phyloP scores from a whole-genome alignment of 2,888 invertebrate species.

The Drosophila pegasa region DNA sequence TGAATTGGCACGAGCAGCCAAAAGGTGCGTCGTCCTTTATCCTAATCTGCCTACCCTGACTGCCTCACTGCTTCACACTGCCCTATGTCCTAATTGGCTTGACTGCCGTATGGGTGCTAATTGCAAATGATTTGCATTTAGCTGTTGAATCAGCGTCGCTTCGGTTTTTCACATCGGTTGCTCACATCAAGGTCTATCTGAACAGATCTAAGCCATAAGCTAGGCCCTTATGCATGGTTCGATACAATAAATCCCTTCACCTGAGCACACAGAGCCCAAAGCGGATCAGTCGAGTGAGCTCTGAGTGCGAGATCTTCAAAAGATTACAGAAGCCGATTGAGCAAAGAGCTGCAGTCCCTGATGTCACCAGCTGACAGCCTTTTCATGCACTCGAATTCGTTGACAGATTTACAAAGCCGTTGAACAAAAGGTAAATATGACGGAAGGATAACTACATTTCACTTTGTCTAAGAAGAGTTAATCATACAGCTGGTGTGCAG shows the following conservation, averaged over 20 bases:
- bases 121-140: constrained; percentile 62
- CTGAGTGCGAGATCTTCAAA: constrained; percentile 16
- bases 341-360: constrained; percentile 7
- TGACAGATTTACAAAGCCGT: background rate
- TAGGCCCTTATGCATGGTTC: background rate
- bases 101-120: constrained; percentile 47
- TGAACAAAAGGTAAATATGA: background rate
- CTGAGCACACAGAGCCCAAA: background rate
- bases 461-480: constrained; percentile 14
- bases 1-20: constrained; percentile 27
- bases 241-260: background rate
- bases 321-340: constrained; percentile 31
- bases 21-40: constrained; percentile 30
- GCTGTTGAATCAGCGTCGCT: constrained; percentile 43
- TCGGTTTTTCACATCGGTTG: constrained; percentile 18
- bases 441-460: background rate
- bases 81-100: constrained; percentile 55
- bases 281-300: constrained; percentile 13
- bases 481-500: background rate
- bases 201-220: constrained; percentile 23
- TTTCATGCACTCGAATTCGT: constrained; percentile 16
- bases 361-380: constrained; percentile 30
- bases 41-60: constrained; percentile 6
- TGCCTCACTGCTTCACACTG: background rate
- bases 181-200: constrained; percentile 6